Evolutionary conservation across 2,797 vertebrate species (phyloP), one percentile per base, ranked within the genome.

Genomic region (Poecile montanus): DNA sequence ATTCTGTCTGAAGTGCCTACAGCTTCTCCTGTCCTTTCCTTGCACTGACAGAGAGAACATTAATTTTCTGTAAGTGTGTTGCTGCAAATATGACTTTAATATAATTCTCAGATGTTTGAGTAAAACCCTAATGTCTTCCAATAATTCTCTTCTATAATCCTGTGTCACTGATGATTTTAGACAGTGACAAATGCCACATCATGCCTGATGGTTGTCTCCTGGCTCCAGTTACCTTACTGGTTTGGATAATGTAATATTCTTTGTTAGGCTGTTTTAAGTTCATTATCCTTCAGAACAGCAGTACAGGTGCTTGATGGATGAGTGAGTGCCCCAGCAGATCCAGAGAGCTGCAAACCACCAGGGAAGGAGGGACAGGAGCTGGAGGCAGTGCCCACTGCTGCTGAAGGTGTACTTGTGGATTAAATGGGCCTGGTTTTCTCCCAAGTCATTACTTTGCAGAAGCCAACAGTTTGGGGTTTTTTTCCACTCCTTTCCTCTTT

Each of bases 31-130:
- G 2, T 82, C 51, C 91, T 85, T 93, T 90, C 67, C 63, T 65
- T 85, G 30, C 68, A 93, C 87, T 54, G 2, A 67, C 66, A 80
- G 89, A 88, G 75, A 67, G 91, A 93, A 87, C 85, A 96, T 97
- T 97, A 91, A 95, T 97, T 97, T 96, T 96, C 91, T 94, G 29
- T 91, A 94, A 96, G 91, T 96, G 71, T 80, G 85, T 92, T 95
- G 92, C 91, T 92, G 83, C 88, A 96, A 96, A 96, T 96, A 95
- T 76, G 91, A 94, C 95, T 94, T 96, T 96, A 96, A 96, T 96
- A 58, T 88, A 86, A 97, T 96, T 97, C 87, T 95, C 67, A 81
- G 80, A 97, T 96, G 96, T 96, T 95, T 94, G 84, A 94, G 90
- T 92, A 95, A 96, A 96, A 93, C 90, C 85, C 61, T 96, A 90